Conservation (phyloP, 1,140 invertebrate species). For the Drosophila bipectinata region DNA sequence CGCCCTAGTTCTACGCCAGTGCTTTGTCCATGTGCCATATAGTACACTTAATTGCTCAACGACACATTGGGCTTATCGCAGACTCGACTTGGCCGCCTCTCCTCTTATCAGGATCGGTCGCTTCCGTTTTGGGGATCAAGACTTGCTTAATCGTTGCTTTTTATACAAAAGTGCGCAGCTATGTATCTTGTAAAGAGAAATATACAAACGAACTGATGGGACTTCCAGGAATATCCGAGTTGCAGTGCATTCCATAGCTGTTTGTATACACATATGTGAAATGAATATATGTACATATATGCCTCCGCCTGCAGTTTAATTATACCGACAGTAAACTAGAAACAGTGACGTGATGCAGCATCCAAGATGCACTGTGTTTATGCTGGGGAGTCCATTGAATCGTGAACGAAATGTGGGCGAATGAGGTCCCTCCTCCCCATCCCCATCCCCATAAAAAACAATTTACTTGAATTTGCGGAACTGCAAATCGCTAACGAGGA, state of each 20-base stretch:
- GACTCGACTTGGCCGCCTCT: conserved; percentile 45
- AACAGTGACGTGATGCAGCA: conserved; percentile 73
- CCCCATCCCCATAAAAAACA: conserved; percentile 7
- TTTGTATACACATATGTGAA: conserved; percentile 12
- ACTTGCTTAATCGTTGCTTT: conserved; percentile 68
- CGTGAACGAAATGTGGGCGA: neutral
- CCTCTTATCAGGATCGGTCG: conserved; percentile 58
- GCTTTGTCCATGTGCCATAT: conserved; percentile 6
- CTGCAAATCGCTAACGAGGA: conserved; percentile 22
- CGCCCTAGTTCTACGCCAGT: conserved; percentile 30
- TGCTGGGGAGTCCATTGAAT: conserved; percentile 29
- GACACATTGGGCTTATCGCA: conserved; percentile 59
- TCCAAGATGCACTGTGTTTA: conserved; percentile 35
- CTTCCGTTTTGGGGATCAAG: conserved; percentile 66
- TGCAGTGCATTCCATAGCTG: conserved; percentile 45
- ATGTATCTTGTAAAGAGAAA: conserved; percentile 28
- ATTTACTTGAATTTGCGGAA: conserved; percentile 57
- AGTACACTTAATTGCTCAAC: conserved; percentile 57
- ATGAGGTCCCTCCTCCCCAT: neutral
- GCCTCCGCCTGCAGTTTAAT: conserved; percentile 65
- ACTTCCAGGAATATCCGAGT: conserved; percentile 47
- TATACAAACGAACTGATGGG: neutral
- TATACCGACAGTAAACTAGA: conserved; percentile 63
- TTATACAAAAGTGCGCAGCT: conserved; percentile 19
- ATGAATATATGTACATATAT: neutral